Evolutionary conservation across 2,888 invertebrate genomes (phyloP).

Genomic region (Drosophila mulleri): DNA sequence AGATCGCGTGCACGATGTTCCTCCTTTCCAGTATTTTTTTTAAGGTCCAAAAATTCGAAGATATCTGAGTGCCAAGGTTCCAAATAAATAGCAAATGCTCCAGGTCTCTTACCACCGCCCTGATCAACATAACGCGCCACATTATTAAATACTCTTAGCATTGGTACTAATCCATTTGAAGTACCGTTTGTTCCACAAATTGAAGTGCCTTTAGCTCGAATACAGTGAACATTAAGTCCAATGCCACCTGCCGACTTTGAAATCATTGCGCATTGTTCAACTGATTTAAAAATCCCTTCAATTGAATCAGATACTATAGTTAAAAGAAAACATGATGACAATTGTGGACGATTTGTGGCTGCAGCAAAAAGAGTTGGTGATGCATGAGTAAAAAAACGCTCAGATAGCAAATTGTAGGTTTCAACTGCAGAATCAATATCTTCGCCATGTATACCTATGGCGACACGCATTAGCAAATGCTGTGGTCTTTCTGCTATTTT

Average conservation of each 20-base stretch:
- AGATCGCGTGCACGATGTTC: slow-evolving; percentile 97
- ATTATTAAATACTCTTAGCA: slow-evolving; percentile 97
- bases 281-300: slow-evolving; percentile 96
- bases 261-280: slow-evolving; percentile 96
- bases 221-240: slow-evolving; percentile 97
- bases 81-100: slow-evolving; percentile 98
- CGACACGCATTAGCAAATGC: slow-evolving; percentile 99
- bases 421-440: slow-evolving; percentile 97
- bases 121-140: slow-evolving; percentile 99
- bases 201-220: slow-evolving; percentile 95
- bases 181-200: slow-evolving; percentile 97
- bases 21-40: slow-evolving; percentile 98
- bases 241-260: slow-evolving; percentile 99
- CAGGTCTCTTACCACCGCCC: slow-evolving; percentile 98
- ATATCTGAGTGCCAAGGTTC: slow-evolving; percentile 99
- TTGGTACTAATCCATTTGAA: slow-evolving; percentile 98
- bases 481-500: slow-evolving; percentile 98
- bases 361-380: slow-evolving; percentile 99
- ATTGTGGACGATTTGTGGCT: slow-evolving; percentile 95
- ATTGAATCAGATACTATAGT: slow-evolving; percentile 98
- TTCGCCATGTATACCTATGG: slow-evolving; percentile 97
- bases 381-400: slow-evolving; percentile 98
- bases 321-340: slow-evolving; percentile 97
- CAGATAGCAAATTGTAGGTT: slow-evolving; percentile 97
- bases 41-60: slow-evolving; percentile 96